Evolutionary conservation across 1,140 invertebrate species (phyloP).

Genomic region (Tetranychus urticae): DNA sequence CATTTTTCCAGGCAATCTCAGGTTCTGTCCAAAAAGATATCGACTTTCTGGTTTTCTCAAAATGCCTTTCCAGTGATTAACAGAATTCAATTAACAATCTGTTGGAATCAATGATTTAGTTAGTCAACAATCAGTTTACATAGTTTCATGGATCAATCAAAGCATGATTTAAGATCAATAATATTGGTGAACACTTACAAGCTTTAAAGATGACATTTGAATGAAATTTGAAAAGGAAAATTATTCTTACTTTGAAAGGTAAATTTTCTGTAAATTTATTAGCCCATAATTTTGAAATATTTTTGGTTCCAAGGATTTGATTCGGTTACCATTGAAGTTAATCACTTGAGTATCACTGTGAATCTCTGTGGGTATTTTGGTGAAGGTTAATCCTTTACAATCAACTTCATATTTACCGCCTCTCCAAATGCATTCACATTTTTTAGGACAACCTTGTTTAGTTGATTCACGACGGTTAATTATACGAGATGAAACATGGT

Average conservation of each 20-base stretch:
- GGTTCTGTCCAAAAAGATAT: too few species aligned
- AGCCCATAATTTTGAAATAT: conserved; percentile 48
- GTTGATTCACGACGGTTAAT: too few species aligned
- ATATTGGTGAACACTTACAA: too few species aligned
- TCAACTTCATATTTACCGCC: conserved; percentile 69
- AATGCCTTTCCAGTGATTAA: too few species aligned
- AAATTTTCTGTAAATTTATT: conserved; percentile 65
- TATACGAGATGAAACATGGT: too few species aligned
- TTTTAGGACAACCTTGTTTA: conserved; percentile 31
- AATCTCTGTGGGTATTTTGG: conserved; percentile 44
- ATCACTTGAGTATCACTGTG: conserved; percentile 68
- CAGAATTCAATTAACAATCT: too few species aligned
- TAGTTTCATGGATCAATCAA: too few species aligned
- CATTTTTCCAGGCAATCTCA: too few species aligned
- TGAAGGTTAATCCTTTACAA: conserved; percentile 46
- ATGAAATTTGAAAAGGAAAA: not conserved
- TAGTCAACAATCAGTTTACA: too few species aligned
- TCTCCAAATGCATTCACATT: conserved; percentile 70
- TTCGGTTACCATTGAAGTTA: conserved; percentile 52
- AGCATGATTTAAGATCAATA: too few species aligned
- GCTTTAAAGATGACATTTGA: not conserved
- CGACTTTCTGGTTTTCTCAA: too few species aligned
- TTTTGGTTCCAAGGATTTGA: conserved; percentile 44
- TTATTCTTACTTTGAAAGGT: conserved; percentile 26
- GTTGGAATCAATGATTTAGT: too few species aligned